Base-by-base conservation (phyloP, 64 coral and sea anemone genomes). In the Montipora capricornis region DNA sequence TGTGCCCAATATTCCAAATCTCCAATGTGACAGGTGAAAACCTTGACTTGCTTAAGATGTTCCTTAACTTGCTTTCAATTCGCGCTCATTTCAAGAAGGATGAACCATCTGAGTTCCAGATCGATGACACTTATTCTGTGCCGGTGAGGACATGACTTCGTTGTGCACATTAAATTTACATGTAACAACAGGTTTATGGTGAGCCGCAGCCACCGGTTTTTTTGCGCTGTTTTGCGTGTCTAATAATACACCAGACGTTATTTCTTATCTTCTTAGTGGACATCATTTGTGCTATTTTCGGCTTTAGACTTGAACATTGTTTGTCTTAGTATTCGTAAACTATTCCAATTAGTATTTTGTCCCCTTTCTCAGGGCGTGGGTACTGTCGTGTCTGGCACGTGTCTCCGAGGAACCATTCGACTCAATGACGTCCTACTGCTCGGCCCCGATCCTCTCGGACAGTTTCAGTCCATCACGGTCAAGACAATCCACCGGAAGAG, bases 1-100 rank as follows among this genome's bases (percentile, higher is more conserved):
- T 99, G 19, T 99, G 98, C 47, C 98, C 98, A 74, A 99, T 99
- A 61, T 99, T 99, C 80, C 98, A 99, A 78, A 91, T 99, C 66
- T 99, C 98, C 20, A 99, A 99, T 70, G 98, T 99, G 17, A 96
- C 98, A 8, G 98, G 98, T 58, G 98, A 96, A 80, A 99, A 99
- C 68, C 86, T 99, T 17, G 98, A 92, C 68, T 67, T 99, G 13
- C 78, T 99, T 13, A 99, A 99, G 73, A 95, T 99, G 95, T 99
- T 99, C 64, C 83, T 99, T 8, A 99, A 99, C 90, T 68, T 99
- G 26, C 70, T 99, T 8, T 96, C 94, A 49, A 92, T 94, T 45
- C 88, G 98, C 13, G 79, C 78, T 26, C 80, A 96, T 47, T 96
- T 90, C 86, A 93, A 75, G 53, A 90, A 96, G 48, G 88, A 94